Base-by-base conservation (phyloP, 2,797 vertebrate species). In the Smutsia temminckii region DNA sequence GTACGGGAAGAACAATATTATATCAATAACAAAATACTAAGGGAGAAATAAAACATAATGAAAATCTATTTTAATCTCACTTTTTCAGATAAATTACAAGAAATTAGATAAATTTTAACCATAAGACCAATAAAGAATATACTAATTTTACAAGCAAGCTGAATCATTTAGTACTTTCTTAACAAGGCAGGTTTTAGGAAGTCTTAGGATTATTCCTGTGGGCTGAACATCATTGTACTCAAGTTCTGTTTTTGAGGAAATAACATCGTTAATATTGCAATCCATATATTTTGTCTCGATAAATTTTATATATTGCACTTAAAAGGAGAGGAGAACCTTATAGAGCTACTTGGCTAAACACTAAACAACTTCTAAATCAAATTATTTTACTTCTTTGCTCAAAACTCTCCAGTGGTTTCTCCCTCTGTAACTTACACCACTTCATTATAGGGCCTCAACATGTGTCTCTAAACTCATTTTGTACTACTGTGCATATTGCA, bases 51-150 rank as follows among this genome's bases (percentile, higher is more conserved):
- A 84, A 72, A 68, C 3, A 85, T 17, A 77, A 96, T 97, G 78
- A 97, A 95, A 97, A 13, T 32, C 3, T 42, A 89, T 74, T 92
- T 87, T 78, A 69, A 59, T 46, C 21, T 85, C 2, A 91, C 17
- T 3, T 69, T 61, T 83, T 75, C 21, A 85, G 3, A 59, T 29
- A 74, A 61, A 86, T 86, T 55, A 55, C 55, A 57, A 71, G 32
- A 96, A 80, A 87, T 32, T 37, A 29, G 11, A 64, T 14, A 55
- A 59, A 84, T 42, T 66, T 89, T 59, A 81, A 40, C 11, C 74
- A 25, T 80, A 57, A 81, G 11, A 13, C 7, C 17, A 74, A 13
- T 1, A 92, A 81, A 88, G 1, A 72, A 64, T 51, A 61, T 25
- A 46, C 2, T 84, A 3, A 80, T 68, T 71, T 93, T 55, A 61